phyloP scores from a whole-genome alignment of 2,113 vertebrate genomes.

The Litocranius walleri region DNA sequence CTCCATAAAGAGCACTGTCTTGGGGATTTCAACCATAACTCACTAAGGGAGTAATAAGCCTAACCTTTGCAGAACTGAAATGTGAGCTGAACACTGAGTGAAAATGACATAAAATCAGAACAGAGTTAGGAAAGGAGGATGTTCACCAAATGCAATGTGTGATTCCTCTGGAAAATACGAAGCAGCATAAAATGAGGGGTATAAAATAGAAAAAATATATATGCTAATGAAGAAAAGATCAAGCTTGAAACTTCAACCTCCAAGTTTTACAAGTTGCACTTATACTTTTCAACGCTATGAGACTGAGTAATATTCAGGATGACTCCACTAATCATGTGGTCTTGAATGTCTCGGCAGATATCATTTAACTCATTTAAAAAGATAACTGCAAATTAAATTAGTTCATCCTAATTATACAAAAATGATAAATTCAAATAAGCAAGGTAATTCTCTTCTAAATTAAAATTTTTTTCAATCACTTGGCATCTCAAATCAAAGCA shows the following conservation, averaged over 20 bases:
- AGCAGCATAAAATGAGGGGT: background rate
- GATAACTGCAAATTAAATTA: constrained; percentile 76
- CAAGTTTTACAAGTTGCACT: background rate
- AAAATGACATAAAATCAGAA: background rate
- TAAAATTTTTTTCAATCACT: constrained; percentile 74
- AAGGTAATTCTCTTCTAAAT: constrained; percentile 72
- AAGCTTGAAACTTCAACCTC: background rate
- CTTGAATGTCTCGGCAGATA: constrained; percentile 60
- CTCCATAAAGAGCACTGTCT: background rate
- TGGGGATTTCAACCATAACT: background rate
- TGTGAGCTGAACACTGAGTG: background rate
- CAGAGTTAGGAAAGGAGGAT: background rate
- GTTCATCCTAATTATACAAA: constrained; percentile 73
- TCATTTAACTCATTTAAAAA: constrained; percentile 70
- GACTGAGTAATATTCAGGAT: constrained; percentile 1
- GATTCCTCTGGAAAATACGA: background rate
- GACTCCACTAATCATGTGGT: constrained; percentile 44
- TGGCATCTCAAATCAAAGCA: constrained; percentile 76
- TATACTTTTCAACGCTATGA: background rate
- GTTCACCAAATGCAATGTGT: background rate
- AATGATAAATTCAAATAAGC: constrained; percentile 76
- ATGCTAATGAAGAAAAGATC: background rate
- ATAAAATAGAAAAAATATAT: background rate
- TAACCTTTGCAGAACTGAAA: background rate
- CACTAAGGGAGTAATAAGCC: background rate